phyloP scores from a whole-genome alignment of 2,888 invertebrate genomes.

The Villa cingulata region DNA sequence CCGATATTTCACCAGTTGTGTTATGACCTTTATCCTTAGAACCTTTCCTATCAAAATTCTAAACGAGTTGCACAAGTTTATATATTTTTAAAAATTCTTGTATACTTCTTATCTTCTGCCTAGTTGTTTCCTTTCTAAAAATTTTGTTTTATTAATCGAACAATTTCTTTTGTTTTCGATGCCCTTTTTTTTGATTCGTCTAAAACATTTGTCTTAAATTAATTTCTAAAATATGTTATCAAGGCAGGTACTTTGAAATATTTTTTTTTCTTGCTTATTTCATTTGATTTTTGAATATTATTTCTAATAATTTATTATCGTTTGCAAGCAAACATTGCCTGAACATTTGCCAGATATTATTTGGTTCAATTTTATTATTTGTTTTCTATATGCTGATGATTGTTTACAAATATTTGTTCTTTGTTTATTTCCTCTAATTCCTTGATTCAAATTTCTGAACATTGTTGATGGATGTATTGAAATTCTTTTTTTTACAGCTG shows the following conservation, averaged over 20 bases:
- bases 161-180: neutral
- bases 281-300: neutral
- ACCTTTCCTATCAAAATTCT: too few relatives aligned
- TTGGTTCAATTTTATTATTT: neutral
- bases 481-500: constrained; percentile 72
- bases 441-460: constrained; percentile 72
- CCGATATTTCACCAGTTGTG: too few relatives aligned
- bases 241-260: neutral
- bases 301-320: neutral
- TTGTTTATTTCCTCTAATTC: too few relatives aligned
- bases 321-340: neutral
- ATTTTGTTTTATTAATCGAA: neutral
- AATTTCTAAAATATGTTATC: neutral
- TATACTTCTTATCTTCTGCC: too few relatives aligned
- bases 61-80: too few relatives aligned
- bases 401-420: neutral
- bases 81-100: too few relatives aligned
- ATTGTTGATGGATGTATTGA: constrained; percentile 78
- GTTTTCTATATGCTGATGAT: neutral
- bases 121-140: too few relatives aligned
- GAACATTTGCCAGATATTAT: neutral
- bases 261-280: neutral
- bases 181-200: too few relatives aligned
- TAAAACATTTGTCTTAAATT: too few relatives aligned
- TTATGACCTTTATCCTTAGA: too few relatives aligned